Evolutionary conservation across 2,888 invertebrate genomes (phyloP).

Genomic region (Sepioteuthis lessoniana): DNA sequence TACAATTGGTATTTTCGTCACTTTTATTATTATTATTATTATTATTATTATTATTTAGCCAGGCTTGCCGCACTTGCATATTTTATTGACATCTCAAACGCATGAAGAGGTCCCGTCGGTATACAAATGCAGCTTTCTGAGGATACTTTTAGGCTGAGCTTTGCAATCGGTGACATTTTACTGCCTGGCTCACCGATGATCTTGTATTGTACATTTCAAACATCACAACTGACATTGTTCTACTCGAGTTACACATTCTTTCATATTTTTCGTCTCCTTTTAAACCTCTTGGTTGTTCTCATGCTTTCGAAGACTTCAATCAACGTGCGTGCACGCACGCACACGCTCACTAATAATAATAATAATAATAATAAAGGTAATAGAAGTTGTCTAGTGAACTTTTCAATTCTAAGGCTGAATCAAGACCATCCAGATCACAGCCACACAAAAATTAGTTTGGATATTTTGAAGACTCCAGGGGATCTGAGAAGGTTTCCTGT

Average conservation of each 20-base stretch:
- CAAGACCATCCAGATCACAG: no score
- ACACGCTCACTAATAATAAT: no score
- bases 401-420: no score
- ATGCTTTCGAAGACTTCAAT: background rate
- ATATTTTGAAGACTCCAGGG: no score
- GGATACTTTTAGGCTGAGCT: background rate
- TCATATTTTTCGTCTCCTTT: background rate
- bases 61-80: background rate
- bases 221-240: background rate
- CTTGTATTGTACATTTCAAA: background rate
- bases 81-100: background rate
- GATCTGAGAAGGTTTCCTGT: no score
- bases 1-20: no score
- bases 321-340: no score
- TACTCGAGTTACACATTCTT: background rate
- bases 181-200: background rate
- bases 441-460: no score
- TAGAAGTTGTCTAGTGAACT: no score
- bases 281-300: background rate
- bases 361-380: no score
- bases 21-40: no score
- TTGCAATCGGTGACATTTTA: background rate
- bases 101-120: background rate
- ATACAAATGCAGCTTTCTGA: background rate
- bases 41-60: no score